A percentile compares a stretch with the other conserved stretches of the same genome.
These are phyloP conservation scores for Aquatica leii DNA, from an alignment of 2,888 invertebrate genomes.

Conservation along the genomic window DNA sequence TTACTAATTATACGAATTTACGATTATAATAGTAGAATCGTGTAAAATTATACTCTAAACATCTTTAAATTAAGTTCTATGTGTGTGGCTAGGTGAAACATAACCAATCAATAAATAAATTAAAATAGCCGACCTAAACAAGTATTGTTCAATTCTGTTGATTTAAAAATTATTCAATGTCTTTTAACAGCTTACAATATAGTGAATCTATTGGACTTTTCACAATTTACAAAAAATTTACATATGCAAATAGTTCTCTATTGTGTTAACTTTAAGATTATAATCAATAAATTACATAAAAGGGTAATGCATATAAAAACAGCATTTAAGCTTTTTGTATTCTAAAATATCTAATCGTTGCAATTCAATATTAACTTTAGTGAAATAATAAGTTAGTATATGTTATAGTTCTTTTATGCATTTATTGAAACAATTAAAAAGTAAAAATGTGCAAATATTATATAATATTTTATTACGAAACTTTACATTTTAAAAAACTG, in stretches of 20 bases:
- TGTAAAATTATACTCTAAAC: slow-evolving; percentile 28
- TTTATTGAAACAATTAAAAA: too few species aligned
- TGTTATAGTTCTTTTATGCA: too few species aligned
- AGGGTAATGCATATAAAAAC: slow-evolving; percentile 6
- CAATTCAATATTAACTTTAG: too few species aligned
- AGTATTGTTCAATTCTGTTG: slow-evolving; percentile 26
- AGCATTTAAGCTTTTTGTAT: slow-evolving; percentile 12
- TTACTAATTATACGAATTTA: slow-evolving; percentile 19
- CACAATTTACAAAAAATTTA: slow-evolving; percentile 14
- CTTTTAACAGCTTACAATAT: slow-evolving; percentile 15
- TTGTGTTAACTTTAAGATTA: slow-evolving; percentile 15
- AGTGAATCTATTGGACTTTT: slow-evolving; percentile 18
- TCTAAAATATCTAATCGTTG: background rate
- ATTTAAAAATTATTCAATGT: slow-evolving; percentile 10
- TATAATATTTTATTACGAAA: too few species aligned
- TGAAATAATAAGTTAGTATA: too few species aligned
- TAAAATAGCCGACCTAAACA: slow-evolving; percentile 23
- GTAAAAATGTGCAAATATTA: too few species aligned
- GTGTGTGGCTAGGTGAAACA: slow-evolving; percentile 29
- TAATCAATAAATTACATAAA: slow-evolving; percentile 9
- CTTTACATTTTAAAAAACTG: too few species aligned
- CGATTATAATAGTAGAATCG: slow-evolving; percentile 6
- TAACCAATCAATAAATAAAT: slow-evolving; percentile 24
- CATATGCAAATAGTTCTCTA: slow-evolving; percentile 19
- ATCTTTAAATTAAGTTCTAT: slow-evolving; percentile 19